Evolutionary conservation across 2,888 invertebrate genomes (phyloP), one percentile per base, ranked within the genome.

Genomic region (Arctia plantaginis): DNA sequence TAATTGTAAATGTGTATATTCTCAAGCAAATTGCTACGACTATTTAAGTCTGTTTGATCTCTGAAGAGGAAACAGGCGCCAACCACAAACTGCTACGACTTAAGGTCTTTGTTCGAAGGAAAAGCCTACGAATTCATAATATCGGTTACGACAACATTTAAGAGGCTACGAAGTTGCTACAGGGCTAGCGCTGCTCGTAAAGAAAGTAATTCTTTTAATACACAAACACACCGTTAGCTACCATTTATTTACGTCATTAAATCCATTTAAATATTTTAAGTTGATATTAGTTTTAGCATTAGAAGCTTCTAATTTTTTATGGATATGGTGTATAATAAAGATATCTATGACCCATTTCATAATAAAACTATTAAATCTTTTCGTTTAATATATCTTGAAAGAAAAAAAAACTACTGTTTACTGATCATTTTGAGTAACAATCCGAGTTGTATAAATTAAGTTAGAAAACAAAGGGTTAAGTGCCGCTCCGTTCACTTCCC

Each of bases 1-100:
- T 55, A n/a, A 71, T 39, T n/a, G 51, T 69, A 62, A 62, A 64
- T 71, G 20, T 71, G 51, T 27, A 66, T 66, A 47, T 23, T 23
- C 20, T 47, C 64, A 71, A 66, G 66, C 66, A 66, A 35, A 39
- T 71, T 71, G 39, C 55, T 23, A 27, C 39, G 10, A 51, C 55
- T 47, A 18, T 47, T 35, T 39, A n/a, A 27, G 51, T 39, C 20
- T 35, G 20, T 47, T 44, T 66, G 51, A 51, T 35, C 66, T 47
- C n/a, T 39, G 71, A 51, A 55, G 66, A 71, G 51, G 10, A 55
- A n/a, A 55, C 66, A 71, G 33, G n/a, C 15, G 51, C 41, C 27
- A 12, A 44, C 72, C 68, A 64, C 23, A 23, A 59, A 67, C 51
- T 51, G 35, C 64, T 69, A 64, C 47, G 35, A 62, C 35, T 66